A percentile compares a stretch with the other conserved stretches of the same genome.
These are phyloP conservation scores for Eupithecia inturbata DNA, from an alignment of 2,888 invertebrate species.

Conservation along the genomic window DNA sequence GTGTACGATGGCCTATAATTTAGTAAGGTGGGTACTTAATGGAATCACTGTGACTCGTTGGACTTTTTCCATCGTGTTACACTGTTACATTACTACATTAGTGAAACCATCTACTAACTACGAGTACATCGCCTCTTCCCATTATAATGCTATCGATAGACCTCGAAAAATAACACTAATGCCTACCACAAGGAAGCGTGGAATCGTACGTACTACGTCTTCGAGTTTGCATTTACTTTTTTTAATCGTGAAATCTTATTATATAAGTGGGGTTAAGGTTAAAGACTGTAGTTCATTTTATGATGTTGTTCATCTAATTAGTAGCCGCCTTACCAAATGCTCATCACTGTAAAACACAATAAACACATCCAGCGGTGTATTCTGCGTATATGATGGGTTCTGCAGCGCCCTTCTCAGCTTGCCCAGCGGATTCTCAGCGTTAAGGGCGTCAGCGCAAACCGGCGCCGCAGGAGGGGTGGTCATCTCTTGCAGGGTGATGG, in stretches of 20 bases:
- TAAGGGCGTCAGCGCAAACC: background rate
- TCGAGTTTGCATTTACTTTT: background rate
- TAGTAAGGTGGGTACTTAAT: background rate
- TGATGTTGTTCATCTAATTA: background rate
- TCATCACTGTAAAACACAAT: conserved; percentile 91
- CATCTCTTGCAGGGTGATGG: conserved; percentile 39
- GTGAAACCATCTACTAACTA: background rate
- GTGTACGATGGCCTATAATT: background rate
- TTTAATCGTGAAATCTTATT: background rate
- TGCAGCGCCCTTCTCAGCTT: conserved; percentile 75
- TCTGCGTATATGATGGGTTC: conserved; percentile 65
- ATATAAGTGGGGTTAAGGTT: background rate
- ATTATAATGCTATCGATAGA: background rate
- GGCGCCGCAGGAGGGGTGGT: background rate
- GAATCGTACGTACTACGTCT: too few relatives aligned
- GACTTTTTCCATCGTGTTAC: background rate
- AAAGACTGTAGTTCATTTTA: background rate
- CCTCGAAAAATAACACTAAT: background rate
- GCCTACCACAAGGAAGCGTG: too few relatives aligned
- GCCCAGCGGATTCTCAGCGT: background rate
- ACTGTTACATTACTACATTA: background rate
- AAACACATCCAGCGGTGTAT: conserved; percentile 86
- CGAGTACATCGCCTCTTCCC: background rate
- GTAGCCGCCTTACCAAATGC: conserved; percentile 86
- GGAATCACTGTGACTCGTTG: background rate